Percentiles rank a stretch among this genome's conserved stretches.
Conservation (phyloP, 1,140 invertebrate genomes). For the Drosophila varians region DNA sequence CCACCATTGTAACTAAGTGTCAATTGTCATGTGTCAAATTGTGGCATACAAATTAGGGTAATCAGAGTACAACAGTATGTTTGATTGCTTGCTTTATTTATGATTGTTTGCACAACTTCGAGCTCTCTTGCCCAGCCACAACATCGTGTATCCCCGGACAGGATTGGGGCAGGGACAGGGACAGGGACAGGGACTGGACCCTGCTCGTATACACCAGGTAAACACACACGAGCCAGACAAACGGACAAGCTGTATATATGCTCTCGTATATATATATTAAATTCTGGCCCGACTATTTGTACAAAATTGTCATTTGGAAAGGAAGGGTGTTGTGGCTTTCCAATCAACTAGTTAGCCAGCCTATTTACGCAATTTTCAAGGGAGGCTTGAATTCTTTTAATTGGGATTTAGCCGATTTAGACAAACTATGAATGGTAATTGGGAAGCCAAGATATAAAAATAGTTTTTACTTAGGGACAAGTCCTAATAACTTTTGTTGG, state of each 20-base stretch:
- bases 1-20: slow-evolving; percentile 58
- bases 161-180: too few relatives aligned
- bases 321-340: not conserved
- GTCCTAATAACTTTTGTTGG: not conserved
- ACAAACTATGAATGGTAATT: not conserved
- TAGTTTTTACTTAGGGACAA: not conserved
- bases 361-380: too few relatives aligned
- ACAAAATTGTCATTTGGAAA: not conserved
- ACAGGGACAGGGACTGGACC: not conserved
- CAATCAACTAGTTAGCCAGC: not conserved
- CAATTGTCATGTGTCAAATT: slow-evolving; percentile 68
- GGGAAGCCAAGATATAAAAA: too few relatives aligned
- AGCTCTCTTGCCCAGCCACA: slow-evolving; percentile 10
- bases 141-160: slow-evolving; percentile 30
- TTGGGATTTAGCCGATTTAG: not conserved
- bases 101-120: slow-evolving; percentile 57
- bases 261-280: not conserved
- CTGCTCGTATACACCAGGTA: slow-evolving; percentile 1
- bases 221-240: slow-evolving; percentile 4
- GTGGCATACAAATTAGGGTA: slow-evolving; percentile 66
- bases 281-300: not conserved
- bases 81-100: slow-evolving; percentile 68
- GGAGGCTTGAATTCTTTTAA: too few relatives aligned
- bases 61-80: slow-evolving; percentile 62
- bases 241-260: not conserved